Conservation (phyloP, 2,797 vertebrate species). For the Tamandua tetradactyla region DNA sequence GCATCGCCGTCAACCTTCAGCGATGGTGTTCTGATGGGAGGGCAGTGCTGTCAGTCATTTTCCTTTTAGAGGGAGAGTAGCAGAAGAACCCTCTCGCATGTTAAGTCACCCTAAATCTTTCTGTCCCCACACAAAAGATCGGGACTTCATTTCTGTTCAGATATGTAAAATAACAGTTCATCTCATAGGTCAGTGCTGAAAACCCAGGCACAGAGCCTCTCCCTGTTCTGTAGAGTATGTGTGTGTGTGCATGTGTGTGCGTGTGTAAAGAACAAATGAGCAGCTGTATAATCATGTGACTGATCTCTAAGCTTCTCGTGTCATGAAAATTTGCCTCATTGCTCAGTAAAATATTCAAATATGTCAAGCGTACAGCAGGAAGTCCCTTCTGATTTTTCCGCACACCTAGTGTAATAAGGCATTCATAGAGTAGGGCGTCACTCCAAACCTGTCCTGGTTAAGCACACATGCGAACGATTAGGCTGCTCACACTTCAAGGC, state of each 20-base stretch:
- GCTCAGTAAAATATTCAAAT: constrained; percentile 35
- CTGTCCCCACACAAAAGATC: background rate
- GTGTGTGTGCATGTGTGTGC: background rate
- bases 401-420: background rate
- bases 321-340: constrained; percentile 11
- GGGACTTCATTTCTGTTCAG: background rate
- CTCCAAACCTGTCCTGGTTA: constrained; percentile 30
- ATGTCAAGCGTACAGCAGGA: background rate
- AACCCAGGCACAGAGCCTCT: background rate
- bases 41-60: background rate
- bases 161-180: background rate
- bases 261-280: background rate
- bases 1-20: background rate
- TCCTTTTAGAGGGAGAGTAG: background rate
- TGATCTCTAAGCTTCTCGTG: background rate
- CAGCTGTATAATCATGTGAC: background rate
- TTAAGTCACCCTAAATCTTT: background rate
- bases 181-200: background rate
- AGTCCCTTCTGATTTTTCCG: background rate
- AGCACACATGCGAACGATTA: background rate
- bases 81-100: background rate
- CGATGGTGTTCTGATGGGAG: background rate
- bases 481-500: background rate
- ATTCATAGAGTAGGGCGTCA: background rate
- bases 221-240: background rate